Evolutionary conservation across 2,113 vertebrate species (phyloP).

Genomic region (Oryctolagus cuniculus): mOryCun1.1 NC_091441.1:29447001-29447500

Average conservation of each 20-base stretch:
- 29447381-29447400: not conserved
- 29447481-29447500: not conserved
- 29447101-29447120: constrained; percentile 78
- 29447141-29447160: constrained; percentile 48
- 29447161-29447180: constrained; percentile 35
- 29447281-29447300: not conserved
- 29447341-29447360: not conserved
- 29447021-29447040: constrained; percentile 68
- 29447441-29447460: not conserved
- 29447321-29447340: not conserved
- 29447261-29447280: not conserved
- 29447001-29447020: constrained; percentile 64
- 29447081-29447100: constrained; percentile 59
- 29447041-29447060: constrained; percentile 63
- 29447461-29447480: not conserved
- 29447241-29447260: not conserved
- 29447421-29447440: not conserved
- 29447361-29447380: not conserved
- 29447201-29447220: not conserved
- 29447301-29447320: not conserved
- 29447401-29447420: not conserved
- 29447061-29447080: constrained; percentile 54
- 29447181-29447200: not conserved
- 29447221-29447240: not conserved
- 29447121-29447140: constrained; percentile 48